Base-by-base conservation (phyloP, 2,797 vertebrate genomes). In the Danio aesculapii region DNA sequence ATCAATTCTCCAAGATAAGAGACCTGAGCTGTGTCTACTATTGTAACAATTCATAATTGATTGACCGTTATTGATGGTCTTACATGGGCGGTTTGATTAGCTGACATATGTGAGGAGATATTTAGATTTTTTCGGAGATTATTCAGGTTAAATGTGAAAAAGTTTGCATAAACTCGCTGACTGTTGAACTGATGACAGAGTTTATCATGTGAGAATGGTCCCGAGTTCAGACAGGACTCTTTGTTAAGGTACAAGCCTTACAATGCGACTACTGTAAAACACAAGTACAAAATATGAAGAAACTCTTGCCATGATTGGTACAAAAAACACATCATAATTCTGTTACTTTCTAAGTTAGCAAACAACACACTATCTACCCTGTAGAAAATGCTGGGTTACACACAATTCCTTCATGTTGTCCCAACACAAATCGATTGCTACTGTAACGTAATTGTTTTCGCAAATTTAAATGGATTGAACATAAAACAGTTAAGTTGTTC, bases 1-100 rank as follows among this genome's bases (percentile, higher is more conserved):
- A 83, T 84, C 81, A 83, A 30, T 81, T 71, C 68, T 75, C 44
- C 47, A 70, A 19, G 77, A 82, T 81, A 86, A 83, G 77, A 84
- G 73, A 71, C 62, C 50, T 39, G 59, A 66, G 72, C 77, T 68
- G 53, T 81, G 77, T 80, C 74, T 75, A 72, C 63, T 81, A 75
- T 68, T 81, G 77, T 83, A 81, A 46, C 61, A 58, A 64, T 82
- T 70, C 2, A 72, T 70, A 43, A 30, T 61, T 75, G 46, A 58
- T 75, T 47, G 55, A 57, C 53, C n/a, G 3, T 61, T 59, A 67
- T 75, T 66, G 61, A 62, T 7, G 50, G 46, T 47, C 11, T 7
- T 72, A 39, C 47, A 12, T 61, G 13, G 13, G 21, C 14, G 6
- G 14, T 55, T 49, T 61, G 21, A 12, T 19, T 55, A 16, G 43